These are phyloP conservation scores for Liodrosophila aerea DNA, from an alignment of 2,888 invertebrate species.

Conservation along the genomic window DNA sequence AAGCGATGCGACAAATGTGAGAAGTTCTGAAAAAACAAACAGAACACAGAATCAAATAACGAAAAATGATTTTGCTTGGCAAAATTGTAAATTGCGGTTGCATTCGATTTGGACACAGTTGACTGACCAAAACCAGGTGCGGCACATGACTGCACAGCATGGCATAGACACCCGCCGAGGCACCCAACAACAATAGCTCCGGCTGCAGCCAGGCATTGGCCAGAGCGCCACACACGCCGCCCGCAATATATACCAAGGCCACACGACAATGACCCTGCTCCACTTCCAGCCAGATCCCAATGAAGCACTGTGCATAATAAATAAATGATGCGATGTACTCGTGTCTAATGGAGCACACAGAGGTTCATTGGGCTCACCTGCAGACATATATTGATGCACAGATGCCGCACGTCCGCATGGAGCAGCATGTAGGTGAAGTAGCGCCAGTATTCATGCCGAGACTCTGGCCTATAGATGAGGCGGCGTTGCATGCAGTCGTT, in stretches of 20 bases:
- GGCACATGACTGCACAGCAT: conserved; percentile 93
- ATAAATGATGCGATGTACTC: conserved; percentile 8
- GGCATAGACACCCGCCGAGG: conserved; percentile 95
- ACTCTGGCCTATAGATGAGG: conserved; percentile 66
- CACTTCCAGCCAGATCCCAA: conserved; percentile 84
- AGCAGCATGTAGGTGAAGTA: conserved; percentile 90
- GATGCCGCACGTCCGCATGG: conserved; percentile 89
- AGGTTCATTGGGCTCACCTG: conserved; percentile 83
- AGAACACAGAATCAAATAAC: conserved; percentile 22
- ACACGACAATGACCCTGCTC: conserved; percentile 90
- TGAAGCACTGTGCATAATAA: conserved; percentile 58
- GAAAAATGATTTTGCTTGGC: neutral
- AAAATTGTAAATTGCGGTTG: conserved; percentile 48
- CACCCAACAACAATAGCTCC: conserved; percentile 90
- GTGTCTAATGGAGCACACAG: neutral
- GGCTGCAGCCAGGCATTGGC: conserved; percentile 90
- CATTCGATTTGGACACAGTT: conserved; percentile 49
- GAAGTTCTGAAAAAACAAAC: conserved; percentile 82
- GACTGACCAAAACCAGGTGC: conserved; percentile 88
- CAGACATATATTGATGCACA: conserved; percentile 89
- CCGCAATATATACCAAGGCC: conserved; percentile 88
- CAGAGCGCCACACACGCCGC: conserved; percentile 89
- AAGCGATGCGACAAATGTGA: conserved; percentile 81
- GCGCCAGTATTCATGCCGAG: conserved; percentile 85
- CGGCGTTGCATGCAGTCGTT: conserved; percentile 65